Conservation (phyloP, 2,797 vertebrate species). For the Eleutherodactylus coqui region DNA sequence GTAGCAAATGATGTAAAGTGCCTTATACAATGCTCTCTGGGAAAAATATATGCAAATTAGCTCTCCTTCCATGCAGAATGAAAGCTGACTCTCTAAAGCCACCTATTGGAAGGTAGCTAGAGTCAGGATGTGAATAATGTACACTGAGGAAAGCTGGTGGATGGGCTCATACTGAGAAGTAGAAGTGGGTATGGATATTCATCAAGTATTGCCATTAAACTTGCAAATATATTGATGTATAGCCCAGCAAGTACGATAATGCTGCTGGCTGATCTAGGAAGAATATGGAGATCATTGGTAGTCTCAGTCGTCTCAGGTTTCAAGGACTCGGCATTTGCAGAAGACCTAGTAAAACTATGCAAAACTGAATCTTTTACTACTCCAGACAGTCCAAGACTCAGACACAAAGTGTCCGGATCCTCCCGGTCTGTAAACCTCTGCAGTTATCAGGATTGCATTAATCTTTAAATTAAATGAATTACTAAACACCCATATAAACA, state of each 20-base stretch:
- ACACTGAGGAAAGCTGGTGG: neutral
- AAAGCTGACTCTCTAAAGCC: no score
- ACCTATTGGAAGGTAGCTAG: no score
- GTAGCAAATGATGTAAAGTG: no score
- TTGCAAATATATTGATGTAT: conserved; percentile 15
- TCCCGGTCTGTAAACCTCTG: neutral
- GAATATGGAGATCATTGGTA: neutral
- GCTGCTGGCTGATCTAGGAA: conserved; percentile 5
- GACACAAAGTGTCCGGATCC: neutral
- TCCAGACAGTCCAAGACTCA: neutral
- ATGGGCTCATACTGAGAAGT: neutral
- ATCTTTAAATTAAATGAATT: conserved; percentile 6
- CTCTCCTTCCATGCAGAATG: no score
- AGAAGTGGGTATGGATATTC: neutral
- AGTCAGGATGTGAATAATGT: no score
- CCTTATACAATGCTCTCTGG: no score
- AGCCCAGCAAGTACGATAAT: conserved; percentile 2
- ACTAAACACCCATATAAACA: conserved; percentile 17
- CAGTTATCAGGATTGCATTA: neutral
- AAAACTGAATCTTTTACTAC: neutral
- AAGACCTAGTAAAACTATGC: neutral
- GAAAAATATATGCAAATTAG: no score
- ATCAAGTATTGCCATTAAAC: conserved; percentile 5
- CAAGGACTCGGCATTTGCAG: neutral
- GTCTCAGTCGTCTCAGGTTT: neutral